Percentiles rank a stretch among this genome's conserved stretches.
Evolutionary conservation across 2,888 invertebrate species (phyloP).

Genomic region (Chesias legatella): DNA sequence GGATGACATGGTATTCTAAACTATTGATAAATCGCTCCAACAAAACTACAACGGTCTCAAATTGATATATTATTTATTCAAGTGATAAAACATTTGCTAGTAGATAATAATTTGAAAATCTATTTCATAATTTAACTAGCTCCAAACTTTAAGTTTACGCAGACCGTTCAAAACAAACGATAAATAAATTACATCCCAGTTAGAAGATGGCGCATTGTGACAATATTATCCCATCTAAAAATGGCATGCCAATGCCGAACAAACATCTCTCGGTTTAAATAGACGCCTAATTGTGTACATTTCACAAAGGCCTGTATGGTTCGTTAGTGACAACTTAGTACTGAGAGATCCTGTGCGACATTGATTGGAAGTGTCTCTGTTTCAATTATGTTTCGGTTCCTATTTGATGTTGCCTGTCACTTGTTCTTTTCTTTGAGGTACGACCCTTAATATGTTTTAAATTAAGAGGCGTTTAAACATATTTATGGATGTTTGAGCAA

Average conservation of each 20-base stretch:
- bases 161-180: too few species aligned
- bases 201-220: slow-evolving; percentile 11
- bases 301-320: slow-evolving; percentile 26
- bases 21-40: too few species aligned
- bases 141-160: too few species aligned
- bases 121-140: too few species aligned
- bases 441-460: slow-evolving; percentile 7
- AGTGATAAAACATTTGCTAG: too few species aligned
- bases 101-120: too few species aligned
- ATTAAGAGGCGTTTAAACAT: background rate
- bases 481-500: too few species aligned
- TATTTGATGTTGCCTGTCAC: background rate
- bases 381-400: background rate
- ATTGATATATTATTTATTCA: too few species aligned
- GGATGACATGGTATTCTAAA: too few species aligned
- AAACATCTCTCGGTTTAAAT: slow-evolving; percentile 20
- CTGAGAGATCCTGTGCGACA: slow-evolving; percentile 3
- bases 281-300: slow-evolving; percentile 26
- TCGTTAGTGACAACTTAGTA: slow-evolving; percentile 28
- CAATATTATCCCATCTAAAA: slow-evolving; percentile 25
- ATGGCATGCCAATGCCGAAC: slow-evolving; percentile 15
- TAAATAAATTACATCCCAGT: slow-evolving; percentile 14
- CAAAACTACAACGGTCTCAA: too few species aligned
- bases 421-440: slow-evolving; percentile 4
- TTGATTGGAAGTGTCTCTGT: slow-evolving; percentile 10